Conservation (phyloP, 2,888 invertebrate species). For the Parnassius smintheus region DNA sequence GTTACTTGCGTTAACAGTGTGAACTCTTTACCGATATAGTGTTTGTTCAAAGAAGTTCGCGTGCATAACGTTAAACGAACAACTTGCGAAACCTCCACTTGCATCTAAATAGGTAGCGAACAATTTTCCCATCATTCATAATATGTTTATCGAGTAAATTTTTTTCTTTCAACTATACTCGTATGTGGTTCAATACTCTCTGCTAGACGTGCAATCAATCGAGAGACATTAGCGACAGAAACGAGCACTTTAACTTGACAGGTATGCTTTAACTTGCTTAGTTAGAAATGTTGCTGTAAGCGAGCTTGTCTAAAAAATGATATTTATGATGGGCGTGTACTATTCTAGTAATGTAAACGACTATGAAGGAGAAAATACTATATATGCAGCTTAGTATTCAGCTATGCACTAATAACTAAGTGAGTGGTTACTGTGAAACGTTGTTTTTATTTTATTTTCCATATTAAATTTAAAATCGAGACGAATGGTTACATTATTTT, state of each 20-base stretch:
- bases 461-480: no score
- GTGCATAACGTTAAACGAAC: background rate
- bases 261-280: slow-evolving; percentile 19
- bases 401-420: no score
- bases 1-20: slow-evolving; percentile 12
- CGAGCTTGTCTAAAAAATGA: slow-evolving; percentile 11
- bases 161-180: slow-evolving; percentile 2
- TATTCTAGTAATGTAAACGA: slow-evolving; percentile 11
- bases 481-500: no score
- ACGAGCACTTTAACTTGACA: slow-evolving; percentile 14
- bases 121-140: slow-evolving; percentile 21
- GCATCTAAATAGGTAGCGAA: slow-evolving; percentile 6
- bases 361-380: slow-evolving; percentile 9
- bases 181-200: slow-evolving; percentile 3
- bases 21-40: background rate
- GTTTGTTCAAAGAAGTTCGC: background rate
- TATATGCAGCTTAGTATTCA: background rate
- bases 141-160: slow-evolving; percentile 4
- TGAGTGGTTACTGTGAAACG: no score
- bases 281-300: slow-evolving; percentile 7
- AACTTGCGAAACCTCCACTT: slow-evolving; percentile 1
- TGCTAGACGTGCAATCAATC: slow-evolving; percentile 16
- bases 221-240: slow-evolving; percentile 12
- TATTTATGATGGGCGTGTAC: slow-evolving; percentile 16
- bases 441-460: no score